Base-by-base conservation (phyloP, 1,140 invertebrate genomes). In the Drosophila nebulosa region DNA sequence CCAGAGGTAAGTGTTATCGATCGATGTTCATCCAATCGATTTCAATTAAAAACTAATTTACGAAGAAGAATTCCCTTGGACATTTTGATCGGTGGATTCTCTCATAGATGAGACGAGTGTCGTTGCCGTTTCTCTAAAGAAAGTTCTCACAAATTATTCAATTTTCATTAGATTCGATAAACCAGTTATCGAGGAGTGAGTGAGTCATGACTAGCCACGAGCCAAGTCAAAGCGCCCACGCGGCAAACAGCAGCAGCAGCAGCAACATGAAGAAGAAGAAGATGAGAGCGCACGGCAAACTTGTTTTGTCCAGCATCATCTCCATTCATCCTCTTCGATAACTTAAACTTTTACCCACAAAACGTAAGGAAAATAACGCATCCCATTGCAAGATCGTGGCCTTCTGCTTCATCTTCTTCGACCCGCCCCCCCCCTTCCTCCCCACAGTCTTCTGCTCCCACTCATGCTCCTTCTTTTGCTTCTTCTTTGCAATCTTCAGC, bases 1-100 rank as follows among this genome's bases (percentile, higher is more conserved):
- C 95, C 85, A 94, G 94, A 91, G 97, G 97, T 98, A 93, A 96
- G 95, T 84, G n/a, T 9, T 1, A 32, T 32, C 30, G 30, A 12
- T 32, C 7, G 27, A 30, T 30, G 10, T 30, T 30, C 7, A 30
- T 30, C 27, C 46, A 21, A 36, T 22, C 4, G 3, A n/a, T n/a
- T n/a, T n/a, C n/a, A n/a, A n/a, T n/a, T n/a, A n/a, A 27, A 5
- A 22, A 1, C 18, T 32, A 10, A 39, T 5, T 18, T 24, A 21
- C 14, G 16, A 16, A 18, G 4, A 26, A 10, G 6, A n/a, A 18
- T 58, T 18, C 2, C 9, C n/a, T n/a, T 32, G 4, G 6, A 9
- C 10, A 46, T 10, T 46, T 46, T 9, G 6, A 21, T 2, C 21
- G 3, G 3, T 10, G 18, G 14, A 30, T 30, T 30, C 6, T 30